Base-by-base conservation (phyloP, 2,113 vertebrate species). In the Entelurus aequoreus region DNA sequence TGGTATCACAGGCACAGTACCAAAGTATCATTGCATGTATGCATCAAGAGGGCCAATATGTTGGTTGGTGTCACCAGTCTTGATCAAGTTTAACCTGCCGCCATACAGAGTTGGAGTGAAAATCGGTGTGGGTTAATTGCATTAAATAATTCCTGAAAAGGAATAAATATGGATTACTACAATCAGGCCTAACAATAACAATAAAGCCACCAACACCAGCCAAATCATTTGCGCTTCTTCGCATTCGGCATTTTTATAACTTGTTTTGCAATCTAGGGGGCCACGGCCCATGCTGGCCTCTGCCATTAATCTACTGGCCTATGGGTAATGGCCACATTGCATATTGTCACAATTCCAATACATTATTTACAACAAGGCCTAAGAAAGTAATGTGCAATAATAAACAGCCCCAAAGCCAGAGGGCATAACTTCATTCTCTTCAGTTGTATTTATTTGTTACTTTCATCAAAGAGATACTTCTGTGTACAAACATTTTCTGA, bases 261-360 rank as follows among this genome's bases (percentile, higher is more conserved):
- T 59, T 65, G 61, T 81, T 77, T 77, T 84, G 75, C 80, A 83
- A 78, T 80, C 71, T 75, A 28, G 51, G 64, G 63, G 79, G 64
- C 72, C 62, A 69, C 55, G 78, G 75, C 70, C 71, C 37, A 60
- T 37, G 1, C 63, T 75, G 62, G 69, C 66, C 82, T 63, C 71
- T 63, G 48, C 71, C 73, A 87, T 87, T 76, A 87, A 88, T 89
- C 79, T 76, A 75, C 75, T 65, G 35, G 71, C 80, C 81, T 55
- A 62, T 81, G 79, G 78, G 69, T 76, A 85, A 79, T 68, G 53
- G 68, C 78, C 69, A 74, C 79, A 78, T 62, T 81, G 83, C 78
- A 78, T 86, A 84, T 86, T 81, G 84, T 83, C 85, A 85, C 78
- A 86, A 84, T 84, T 83, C 76, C 81, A 72, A 85, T 86, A 76